Evolutionary conservation across 2,888 invertebrate genomes (phyloP), one percentile per base, ranked within the genome.

Genomic region (Eristalinus aeneus): DNA sequence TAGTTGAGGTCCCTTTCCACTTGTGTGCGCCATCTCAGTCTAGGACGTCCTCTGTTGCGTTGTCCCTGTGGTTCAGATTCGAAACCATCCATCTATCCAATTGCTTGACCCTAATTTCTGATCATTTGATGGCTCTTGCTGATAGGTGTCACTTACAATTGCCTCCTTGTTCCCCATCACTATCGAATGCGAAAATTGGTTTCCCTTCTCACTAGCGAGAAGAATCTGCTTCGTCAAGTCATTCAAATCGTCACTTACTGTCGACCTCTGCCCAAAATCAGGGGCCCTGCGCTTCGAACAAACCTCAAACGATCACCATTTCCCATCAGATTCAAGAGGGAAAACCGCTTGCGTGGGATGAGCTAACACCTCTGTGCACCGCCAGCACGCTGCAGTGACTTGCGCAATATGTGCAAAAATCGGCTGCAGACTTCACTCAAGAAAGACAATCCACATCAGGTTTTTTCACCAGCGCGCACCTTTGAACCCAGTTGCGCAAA

Each of bases 401-500:
- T 79, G 61, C 79, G 46, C 6, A 79, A 79, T n/a, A 73, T 3
- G 65, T 67, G 79, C 58, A 73, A 72, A 79, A 53, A 72, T 60
- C 72, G 54, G 69, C 64, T 64, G 27, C 22, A 32, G 63, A 23
- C n/a, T n/a, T 36, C 1, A 11, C 11, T 12, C 56, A 23, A 56
- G 11, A 23, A 56, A 11, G 23, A 56, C 22, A 56, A 56, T 5
- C 12, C 56, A 56, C 23, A 22, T 56, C 12, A 12, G 1, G 22
- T 69, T 60, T 60, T 74, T 73, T 56, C 34, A 10, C 61, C 63
- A 65, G 32, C 20, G 32, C 20, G 10, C 54, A 67, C 63, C 71
- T 67, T 85, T 67, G 71, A 61, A 58, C 73, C 71, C 16, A 39
- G 34, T 73, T 68, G 76, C 68, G 81, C 68, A 81, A 77, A 72